Evolutionary conservation across 1,140 invertebrate species (phyloP), one percentile per base, ranked within the genome.

Genomic region (Euborellia annulipes): DNA sequence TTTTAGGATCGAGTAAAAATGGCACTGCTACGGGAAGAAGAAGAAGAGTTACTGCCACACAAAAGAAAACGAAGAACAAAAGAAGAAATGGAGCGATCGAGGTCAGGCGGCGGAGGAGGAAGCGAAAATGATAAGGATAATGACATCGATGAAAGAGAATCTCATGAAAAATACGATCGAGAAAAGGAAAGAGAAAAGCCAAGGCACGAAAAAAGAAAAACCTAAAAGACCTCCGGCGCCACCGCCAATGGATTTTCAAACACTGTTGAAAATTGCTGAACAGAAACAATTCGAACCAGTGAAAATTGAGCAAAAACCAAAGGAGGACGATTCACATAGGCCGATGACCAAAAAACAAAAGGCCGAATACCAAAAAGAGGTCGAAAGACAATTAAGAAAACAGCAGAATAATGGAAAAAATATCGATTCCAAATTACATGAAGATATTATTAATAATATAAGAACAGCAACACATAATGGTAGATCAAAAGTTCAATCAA

Each of bases 251-350:
- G 76, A 82, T 61, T 88, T 84, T 55, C 62, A 69, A 50, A 70
- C 79, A 36, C 54, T 90, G 16, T 55, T 90, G 1, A 82, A 85
- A 60, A 60, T 91, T 13, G 86, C 85, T 6, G 79, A 82, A 50
- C 71, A 85, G 57, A 89, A 90, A 57, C 83, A 87, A 52, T 69
- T 74, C 60, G 82, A 87, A 60, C 83, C 85, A 1, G 57, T 70
- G 27, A 23, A 42, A 50, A 32, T 47, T 46, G n/a, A 41, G 39
- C 17, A 50, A 52, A 20, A 40, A 18, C 19, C 11, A 18, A 38
- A n/a, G 36, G 36, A 38, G 19, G 36, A 17, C 36, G 14, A 38
- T 17, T 14, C 16, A 18, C 4, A 58, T 49, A 45, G 43, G 45
- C 43, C 52, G 17, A 22, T 17, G 30, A 3, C 18, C 36, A 22